A percentile compares a stretch with the other conserved stretches of the same genome.
Evolutionary conservation across 2,888 invertebrate genomes (phyloP).

Genomic region (Cephus sareptanus): DNA sequence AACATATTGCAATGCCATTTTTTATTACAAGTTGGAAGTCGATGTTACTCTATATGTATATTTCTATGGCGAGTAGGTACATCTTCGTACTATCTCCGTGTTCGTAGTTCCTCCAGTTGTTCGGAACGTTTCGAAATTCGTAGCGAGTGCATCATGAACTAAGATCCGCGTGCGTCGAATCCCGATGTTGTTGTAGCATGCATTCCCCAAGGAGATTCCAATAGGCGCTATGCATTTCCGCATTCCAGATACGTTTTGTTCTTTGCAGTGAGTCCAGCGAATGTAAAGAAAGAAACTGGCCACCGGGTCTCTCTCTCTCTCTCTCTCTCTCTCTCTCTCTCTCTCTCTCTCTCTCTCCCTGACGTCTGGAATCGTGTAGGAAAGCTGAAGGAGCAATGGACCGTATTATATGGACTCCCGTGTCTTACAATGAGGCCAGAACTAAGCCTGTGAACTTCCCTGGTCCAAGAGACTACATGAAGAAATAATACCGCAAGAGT

Average conservation of each 20-base stretch:
- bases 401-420: conserved; percentile 21
- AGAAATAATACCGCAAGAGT: conserved; percentile 47
- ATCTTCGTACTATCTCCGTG: background rate
- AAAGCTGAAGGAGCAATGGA: conserved; percentile 14
- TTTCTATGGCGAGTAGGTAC: background rate
- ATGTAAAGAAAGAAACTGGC: background rate
- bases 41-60: background rate
- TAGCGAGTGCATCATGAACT: background rate
- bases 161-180: background rate
- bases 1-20: no score
- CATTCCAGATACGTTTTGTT: background rate
- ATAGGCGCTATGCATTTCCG: background rate
- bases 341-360: background rate
- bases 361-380: background rate
- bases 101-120: background rate
- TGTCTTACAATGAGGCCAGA: conserved; percentile 21
- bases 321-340: no score
- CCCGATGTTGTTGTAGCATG: background rate
- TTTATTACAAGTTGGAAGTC: no score
- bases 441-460: conserved; percentile 11
- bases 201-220: background rate
- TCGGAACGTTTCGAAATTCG: background rate
- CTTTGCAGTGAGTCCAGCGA: background rate
- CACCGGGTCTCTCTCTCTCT: background rate
- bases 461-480: conserved; percentile 36